These are phyloP conservation scores for Procavia capensis DNA, from an alignment of 2,113 vertebrate genomes.

Conservation along the genomic window DNA sequence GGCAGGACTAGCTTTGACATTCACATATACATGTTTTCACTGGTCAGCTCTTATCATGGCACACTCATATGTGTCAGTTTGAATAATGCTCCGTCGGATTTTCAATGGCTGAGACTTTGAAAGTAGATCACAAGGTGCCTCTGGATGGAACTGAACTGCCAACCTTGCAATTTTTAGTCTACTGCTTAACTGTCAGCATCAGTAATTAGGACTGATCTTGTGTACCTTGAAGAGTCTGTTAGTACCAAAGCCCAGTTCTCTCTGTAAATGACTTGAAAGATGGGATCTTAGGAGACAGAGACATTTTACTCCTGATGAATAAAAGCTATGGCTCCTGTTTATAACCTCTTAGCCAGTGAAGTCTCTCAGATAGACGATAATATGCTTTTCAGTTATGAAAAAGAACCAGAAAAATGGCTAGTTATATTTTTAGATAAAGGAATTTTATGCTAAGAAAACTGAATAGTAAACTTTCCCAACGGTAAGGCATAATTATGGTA, in stretches of 20 bases:
- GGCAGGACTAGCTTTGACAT: background rate
- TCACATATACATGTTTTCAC: background rate
- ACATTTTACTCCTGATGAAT: background rate
- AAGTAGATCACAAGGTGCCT: too few species aligned
- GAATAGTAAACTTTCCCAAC: background rate
- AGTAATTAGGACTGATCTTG: background rate
- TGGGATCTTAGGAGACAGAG: background rate
- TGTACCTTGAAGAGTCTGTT: background rate
- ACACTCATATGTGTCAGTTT: too few species aligned
- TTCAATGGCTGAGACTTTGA: too few species aligned
- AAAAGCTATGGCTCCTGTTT: background rate
- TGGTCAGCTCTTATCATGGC: too few species aligned
- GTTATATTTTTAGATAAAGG: background rate
- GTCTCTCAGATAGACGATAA: too few species aligned
- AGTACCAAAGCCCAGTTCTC: background rate
- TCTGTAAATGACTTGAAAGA: background rate
- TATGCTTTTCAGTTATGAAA: background rate
- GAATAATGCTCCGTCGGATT: too few species aligned
- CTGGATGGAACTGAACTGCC: too few species aligned
- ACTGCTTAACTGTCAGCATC: background rate
- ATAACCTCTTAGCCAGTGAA: background rate
- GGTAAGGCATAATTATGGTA: background rate
- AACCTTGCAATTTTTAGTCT: background rate
- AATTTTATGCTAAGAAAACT: background rate
- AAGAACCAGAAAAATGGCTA: background rate